A percentile compares a stretch with the other conserved stretches of the same genome.
Conservation (phyloP, 2,797 vertebrate species). For the Telmatherina bonti region DNA sequence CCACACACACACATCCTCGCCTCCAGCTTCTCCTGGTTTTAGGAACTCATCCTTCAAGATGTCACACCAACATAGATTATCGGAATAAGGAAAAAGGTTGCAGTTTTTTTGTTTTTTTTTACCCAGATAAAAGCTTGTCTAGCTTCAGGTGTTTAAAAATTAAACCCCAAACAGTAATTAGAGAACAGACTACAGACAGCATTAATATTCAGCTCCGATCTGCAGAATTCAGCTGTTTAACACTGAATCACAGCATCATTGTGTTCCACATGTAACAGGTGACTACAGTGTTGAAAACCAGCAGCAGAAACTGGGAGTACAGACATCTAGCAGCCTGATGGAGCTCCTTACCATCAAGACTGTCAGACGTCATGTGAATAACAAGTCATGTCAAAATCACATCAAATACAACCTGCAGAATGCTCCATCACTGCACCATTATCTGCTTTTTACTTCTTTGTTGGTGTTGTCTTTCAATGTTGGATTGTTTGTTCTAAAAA, state of each 20-base stretch:
- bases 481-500: conserved; percentile 21
- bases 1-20: background rate
- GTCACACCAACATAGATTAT: background rate
- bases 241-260: conserved; percentile 8
- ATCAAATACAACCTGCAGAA: conserved; percentile 50
- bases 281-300: background rate
- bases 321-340: conserved; percentile 2
- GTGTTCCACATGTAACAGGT: conserved; percentile 10
- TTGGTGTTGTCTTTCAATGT: conserved; percentile 12
- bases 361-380: conserved; percentile 64
- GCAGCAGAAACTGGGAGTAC: background rate
- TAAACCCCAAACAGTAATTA: conserved; percentile 7
- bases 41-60: background rate
- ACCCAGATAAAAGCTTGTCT: no score
- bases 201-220: conserved; percentile 6
- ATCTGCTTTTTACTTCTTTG: conserved; percentile 28
- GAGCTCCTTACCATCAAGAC: conserved; percentile 40
- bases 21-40: background rate
- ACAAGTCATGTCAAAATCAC: conserved; percentile 56
- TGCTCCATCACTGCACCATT: conserved; percentile 6
- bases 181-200: background rate
- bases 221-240: background rate
- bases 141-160: background rate
- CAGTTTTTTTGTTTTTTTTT: no score
- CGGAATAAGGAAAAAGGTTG: background rate